Percentiles rank a stretch among this genome's conserved stretches.
Conservation (phyloP, 2,888 invertebrate genomes). For the Leucoma salicis region DNA sequence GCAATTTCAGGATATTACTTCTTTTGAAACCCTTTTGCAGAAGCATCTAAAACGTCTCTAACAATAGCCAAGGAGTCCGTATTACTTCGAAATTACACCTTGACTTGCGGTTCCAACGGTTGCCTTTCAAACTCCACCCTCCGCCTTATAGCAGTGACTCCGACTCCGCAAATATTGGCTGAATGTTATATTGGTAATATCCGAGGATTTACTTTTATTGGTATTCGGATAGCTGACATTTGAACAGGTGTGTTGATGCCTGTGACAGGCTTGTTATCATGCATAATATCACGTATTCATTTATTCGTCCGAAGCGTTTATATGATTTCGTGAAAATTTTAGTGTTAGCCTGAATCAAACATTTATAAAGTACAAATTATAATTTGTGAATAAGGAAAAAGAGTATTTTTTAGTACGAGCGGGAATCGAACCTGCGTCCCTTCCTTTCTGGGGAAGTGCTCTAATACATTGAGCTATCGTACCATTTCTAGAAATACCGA, state of each 20-base stretch:
- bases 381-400: too few species aligned
- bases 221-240: constrained; percentile 30
- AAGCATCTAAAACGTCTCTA: constrained; percentile 19
- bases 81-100: constrained; percentile 25
- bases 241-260: constrained; percentile 8
- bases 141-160: constrained; percentile 45
- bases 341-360: too few species aligned
- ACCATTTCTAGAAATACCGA: too few species aligned
- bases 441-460: too few species aligned
- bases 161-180: constrained; percentile 69
- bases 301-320: neutral
- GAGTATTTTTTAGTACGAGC: too few species aligned
- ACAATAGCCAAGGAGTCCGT: constrained; percentile 10
- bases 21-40: constrained; percentile 25
- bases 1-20: constrained; percentile 25
- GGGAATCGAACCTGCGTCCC: too few species aligned
- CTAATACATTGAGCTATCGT: too few species aligned
- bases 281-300: neutral
- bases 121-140: constrained; percentile 4
- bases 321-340: neutral
- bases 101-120: constrained; percentile 10
- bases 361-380: too few species aligned
- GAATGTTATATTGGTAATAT: constrained; percentile 59
- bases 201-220: constrained; percentile 53
- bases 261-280: neutral